These are phyloP conservation scores for Trididemnum miniatum DNA, from an alignment of 23 tunicate species.

Conservation along the genomic window DNA sequence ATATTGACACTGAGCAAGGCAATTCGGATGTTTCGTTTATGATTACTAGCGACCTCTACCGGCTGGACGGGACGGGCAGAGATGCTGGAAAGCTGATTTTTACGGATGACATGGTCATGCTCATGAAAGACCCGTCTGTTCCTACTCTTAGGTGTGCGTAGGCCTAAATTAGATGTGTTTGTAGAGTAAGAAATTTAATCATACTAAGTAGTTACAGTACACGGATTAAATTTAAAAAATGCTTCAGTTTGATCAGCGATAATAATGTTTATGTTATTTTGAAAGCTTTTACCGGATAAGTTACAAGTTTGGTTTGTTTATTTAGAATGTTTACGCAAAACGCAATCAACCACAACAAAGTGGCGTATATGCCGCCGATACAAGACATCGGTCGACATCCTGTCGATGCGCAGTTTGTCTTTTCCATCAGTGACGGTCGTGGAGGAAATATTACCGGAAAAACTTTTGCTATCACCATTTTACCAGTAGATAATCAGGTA, in stretches of 20 bases:
- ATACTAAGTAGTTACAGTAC: too few relatives aligned
- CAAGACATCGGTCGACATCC: conserved; percentile 74
- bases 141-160: conserved; percentile 69
- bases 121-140: conserved; percentile 79
- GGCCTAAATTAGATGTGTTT: too few relatives aligned
- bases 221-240: too few relatives aligned
- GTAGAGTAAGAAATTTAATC: too few relatives aligned
- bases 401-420: conserved; percentile 57
- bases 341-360: conserved; percentile 80
- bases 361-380: conserved; percentile 98
- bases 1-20: conserved; percentile 65
- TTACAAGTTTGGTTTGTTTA: too few relatives aligned
- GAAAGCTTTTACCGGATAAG: too few relatives aligned
- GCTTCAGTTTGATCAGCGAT: too few relatives aligned
- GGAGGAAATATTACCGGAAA: conserved; percentile 38
- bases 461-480: conserved; percentile 63
- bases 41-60: conserved; percentile 29
- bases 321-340: conserved; percentile 77
- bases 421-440: conserved; percentile 54
- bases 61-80: conserved; percentile 8
- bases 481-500: conserved; percentile 90
- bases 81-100: conserved; percentile 71
- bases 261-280: too few relatives aligned
- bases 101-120: conserved; percentile 83
- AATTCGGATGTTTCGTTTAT: conserved; percentile 47